These are phyloP conservation scores for Sphaerodactylus townsendi DNA, from an alignment of 2,113 vertebrate genomes.

Conservation along the genomic window DNA sequence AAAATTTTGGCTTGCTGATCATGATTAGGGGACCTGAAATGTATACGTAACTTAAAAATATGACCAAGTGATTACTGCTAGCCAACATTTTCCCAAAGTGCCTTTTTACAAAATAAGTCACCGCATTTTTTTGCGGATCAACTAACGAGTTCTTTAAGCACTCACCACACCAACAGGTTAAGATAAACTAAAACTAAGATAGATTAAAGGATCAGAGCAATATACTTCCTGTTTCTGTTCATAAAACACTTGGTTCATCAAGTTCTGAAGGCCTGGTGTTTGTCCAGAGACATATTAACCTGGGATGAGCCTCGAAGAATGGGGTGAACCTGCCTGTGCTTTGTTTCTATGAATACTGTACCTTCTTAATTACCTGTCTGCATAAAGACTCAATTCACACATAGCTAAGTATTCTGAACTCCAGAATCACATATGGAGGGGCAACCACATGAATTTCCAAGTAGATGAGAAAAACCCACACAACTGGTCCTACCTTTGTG, in stretches of 20 bases:
- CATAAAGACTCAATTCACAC: not conserved
- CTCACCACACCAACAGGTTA: conserved; percentile 53
- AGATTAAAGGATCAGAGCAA: conserved; percentile 38
- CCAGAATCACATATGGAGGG: not conserved
- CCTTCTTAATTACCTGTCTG: not conserved
- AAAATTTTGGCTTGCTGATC: conserved; percentile 67
- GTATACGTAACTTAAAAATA: conserved; percentile 46
- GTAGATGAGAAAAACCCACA: not conserved
- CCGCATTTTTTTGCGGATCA: conserved; percentile 68
- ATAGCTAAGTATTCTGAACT: not conserved
- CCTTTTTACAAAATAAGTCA: conserved; percentile 75
- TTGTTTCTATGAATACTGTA: not conserved
- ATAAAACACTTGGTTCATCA: conserved; percentile 27
- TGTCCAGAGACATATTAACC: not conserved
- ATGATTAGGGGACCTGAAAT: conserved; percentile 58
- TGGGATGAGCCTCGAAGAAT: not conserved
- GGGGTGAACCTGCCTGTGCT: not conserved
- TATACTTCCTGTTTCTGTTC: conserved; percentile 40
- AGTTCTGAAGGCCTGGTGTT: conserved; percentile 18
- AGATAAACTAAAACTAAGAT: conserved; percentile 44
- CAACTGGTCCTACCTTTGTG: not conserved
- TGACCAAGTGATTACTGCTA: conserved; percentile 56
- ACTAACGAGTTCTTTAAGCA: conserved; percentile 68
- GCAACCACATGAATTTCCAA: not conserved
- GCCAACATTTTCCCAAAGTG: conserved; percentile 76